Percentiles rank a stretch among this genome's conserved stretches.
Evolutionary conservation across 2,113 vertebrate genomes (phyloP).

Genomic region (Colistium nudipinnis): DNA sequence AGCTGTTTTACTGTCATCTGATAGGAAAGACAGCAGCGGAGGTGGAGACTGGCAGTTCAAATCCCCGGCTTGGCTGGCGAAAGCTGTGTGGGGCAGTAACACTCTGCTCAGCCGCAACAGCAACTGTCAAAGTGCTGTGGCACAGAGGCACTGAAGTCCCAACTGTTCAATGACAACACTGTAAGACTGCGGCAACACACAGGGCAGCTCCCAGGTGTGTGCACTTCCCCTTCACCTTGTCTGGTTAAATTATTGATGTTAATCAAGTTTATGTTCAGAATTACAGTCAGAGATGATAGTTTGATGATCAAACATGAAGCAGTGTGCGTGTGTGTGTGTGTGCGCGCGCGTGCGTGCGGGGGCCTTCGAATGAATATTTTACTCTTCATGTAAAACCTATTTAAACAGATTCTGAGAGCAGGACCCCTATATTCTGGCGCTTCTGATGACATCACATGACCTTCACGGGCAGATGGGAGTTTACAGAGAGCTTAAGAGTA

Average conservation of each 20-base stretch:
- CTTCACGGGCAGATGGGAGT: not conserved
- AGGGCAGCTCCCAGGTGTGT: conserved; percentile 13
- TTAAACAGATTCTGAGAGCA: not conserved
- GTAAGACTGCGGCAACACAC: conserved; percentile 13
- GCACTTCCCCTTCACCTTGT: conserved; percentile 29
- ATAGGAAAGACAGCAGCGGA: conserved; percentile 41
- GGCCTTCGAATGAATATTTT: not conserved
- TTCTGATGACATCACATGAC: conserved; percentile 9
- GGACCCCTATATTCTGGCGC: not conserved
- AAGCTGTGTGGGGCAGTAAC: conserved; percentile 46
- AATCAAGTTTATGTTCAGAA: conserved; percentile 16
- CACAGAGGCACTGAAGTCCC: conserved; percentile 26
- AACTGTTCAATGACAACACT: conserved; percentile 17
- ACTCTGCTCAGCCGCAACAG: conserved; percentile 41
- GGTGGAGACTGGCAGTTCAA: conserved; percentile 52
- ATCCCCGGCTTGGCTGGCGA: conserved; percentile 44
- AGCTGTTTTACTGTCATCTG: conserved; percentile 48
- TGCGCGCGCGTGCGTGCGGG: not conserved
- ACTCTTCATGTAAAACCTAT: conserved; percentile 5
- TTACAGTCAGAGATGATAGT: not conserved
- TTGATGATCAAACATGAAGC: conserved; percentile 9
- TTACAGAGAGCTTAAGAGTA: not conserved
- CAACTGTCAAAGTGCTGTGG: conserved; percentile 45
- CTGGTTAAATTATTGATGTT: conserved; percentile 14
- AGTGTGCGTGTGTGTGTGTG: not conserved